These are phyloP conservation scores for Sarotherodon lohbergeri DNA, from an alignment of 2,113 vertebrate species.

Conservation along the genomic window DNA sequence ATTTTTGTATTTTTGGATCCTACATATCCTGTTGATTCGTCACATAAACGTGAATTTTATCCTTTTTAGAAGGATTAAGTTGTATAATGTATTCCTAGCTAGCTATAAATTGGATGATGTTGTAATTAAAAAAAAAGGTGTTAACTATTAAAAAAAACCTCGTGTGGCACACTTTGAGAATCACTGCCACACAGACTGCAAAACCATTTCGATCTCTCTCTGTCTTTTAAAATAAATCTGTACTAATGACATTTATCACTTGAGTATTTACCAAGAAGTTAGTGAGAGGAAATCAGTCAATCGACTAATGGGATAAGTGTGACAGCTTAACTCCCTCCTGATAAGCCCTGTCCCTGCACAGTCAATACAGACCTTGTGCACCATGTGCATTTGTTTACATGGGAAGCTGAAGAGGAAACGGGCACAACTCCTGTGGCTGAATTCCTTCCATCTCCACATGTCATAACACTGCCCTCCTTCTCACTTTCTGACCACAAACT, in stretches of 20 bases:
- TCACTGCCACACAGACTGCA: rapidly evolving
- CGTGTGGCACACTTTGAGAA: not conserved
- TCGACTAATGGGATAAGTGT: not conserved
- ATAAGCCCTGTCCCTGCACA: not conserved
- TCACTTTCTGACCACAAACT: constrained; percentile 49
- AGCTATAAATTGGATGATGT: not conserved
- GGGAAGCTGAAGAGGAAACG: not conserved
- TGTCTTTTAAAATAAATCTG: not conserved
- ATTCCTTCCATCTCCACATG: not conserved
- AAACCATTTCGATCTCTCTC: not conserved
- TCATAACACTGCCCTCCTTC: not conserved
- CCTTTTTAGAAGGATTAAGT: not conserved
- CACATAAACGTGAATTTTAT: rapidly evolving
- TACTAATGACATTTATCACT: not conserved
- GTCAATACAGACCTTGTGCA: not conserved
- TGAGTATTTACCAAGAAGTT: not conserved
- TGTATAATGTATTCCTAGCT: not conserved
- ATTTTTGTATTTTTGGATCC: not conserved
- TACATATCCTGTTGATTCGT: not conserved
- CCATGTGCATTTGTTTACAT: constrained; percentile 59
- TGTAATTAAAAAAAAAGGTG: not conserved
- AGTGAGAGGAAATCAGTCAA: not conserved
- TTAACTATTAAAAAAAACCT: not conserved
- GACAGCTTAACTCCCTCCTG: not conserved
- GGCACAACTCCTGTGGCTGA: not conserved